Conservation (phyloP, 1,140 invertebrate species). For the Drosophila seguyi region DNA sequence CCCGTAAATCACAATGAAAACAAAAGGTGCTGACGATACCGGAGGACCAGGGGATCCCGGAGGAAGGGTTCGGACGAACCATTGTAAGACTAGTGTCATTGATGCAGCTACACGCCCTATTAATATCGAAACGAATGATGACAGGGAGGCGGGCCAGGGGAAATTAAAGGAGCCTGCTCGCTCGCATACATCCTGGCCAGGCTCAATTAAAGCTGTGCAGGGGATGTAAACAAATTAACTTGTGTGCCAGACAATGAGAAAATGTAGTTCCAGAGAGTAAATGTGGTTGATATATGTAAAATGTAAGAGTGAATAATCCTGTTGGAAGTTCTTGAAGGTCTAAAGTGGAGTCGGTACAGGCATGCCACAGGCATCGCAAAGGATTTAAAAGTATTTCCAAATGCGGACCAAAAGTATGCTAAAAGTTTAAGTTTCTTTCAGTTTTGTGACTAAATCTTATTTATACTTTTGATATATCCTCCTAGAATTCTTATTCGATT, state of each 20-base stretch:
- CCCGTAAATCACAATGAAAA: constrained; percentile 77
- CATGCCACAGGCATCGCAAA: background rate
- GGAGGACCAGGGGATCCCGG: background rate
- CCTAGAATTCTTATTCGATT: background rate
- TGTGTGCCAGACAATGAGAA: constrained; percentile 1
- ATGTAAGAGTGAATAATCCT: background rate
- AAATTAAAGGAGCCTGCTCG: background rate
- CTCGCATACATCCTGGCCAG: background rate
- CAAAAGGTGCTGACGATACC: constrained; percentile 64
- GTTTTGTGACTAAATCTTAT: background rate
- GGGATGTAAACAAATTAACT: constrained; percentile 1
- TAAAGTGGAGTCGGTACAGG: background rate
- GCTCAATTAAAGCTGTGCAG: constrained; percentile 10
- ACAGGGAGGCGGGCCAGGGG: background rate
- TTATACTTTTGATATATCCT: background rate
- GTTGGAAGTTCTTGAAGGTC: no score
- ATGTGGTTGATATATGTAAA: background rate
- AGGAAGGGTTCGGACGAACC: background rate
- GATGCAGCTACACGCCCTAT: constrained; percentile 67
- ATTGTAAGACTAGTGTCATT: constrained; percentile 57
- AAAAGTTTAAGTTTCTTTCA: no score
- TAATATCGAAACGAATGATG: constrained; percentile 35
- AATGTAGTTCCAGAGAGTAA: background rate
- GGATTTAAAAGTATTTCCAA: background rate
- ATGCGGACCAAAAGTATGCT: no score